phyloP scores from a whole-genome alignment of 2,113 vertebrate genomes.

The Hemiprocne comata region DNA sequence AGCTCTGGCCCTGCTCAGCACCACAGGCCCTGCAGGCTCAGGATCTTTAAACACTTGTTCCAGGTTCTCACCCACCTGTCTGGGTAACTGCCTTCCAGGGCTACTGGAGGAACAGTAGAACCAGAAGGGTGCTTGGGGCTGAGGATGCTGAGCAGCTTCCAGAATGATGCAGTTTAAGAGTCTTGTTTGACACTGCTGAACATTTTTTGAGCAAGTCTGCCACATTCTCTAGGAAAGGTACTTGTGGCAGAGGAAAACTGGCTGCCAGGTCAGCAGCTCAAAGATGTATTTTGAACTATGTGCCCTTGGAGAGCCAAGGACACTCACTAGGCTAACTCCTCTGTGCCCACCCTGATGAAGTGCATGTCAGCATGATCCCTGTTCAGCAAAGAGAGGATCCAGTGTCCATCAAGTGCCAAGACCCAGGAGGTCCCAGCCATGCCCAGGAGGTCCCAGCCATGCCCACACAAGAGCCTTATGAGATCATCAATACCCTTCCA shows the following conservation, averaged over 20 bases:
- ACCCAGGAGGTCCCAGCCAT: neutral
- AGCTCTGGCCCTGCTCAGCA: neutral
- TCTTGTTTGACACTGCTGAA: neutral
- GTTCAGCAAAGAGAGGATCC: neutral
- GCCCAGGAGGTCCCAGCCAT: neutral
- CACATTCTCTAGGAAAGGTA: neutral
- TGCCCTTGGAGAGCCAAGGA: neutral
- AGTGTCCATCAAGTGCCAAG: neutral
- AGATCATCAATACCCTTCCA: neutral
- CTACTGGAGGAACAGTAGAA: neutral
- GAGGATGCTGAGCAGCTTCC: neutral
- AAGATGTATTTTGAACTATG: neutral
- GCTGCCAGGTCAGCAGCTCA: neutral
- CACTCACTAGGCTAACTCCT: neutral
- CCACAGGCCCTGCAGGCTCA: neutral
- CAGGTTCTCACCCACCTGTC: neutral
- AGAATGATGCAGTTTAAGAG: neutral
- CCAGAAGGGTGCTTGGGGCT: accelerated
- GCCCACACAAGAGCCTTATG: neutral
- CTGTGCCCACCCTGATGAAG: neutral
- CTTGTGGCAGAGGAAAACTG: neutral
- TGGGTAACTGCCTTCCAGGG: neutral
- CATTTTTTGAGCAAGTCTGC: neutral
- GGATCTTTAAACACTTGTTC: too few species aligned
- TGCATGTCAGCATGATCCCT: neutral